phyloP scores from a whole-genome alignment of 2,797 vertebrate genomes.

The Simalia tracyae region DNA sequence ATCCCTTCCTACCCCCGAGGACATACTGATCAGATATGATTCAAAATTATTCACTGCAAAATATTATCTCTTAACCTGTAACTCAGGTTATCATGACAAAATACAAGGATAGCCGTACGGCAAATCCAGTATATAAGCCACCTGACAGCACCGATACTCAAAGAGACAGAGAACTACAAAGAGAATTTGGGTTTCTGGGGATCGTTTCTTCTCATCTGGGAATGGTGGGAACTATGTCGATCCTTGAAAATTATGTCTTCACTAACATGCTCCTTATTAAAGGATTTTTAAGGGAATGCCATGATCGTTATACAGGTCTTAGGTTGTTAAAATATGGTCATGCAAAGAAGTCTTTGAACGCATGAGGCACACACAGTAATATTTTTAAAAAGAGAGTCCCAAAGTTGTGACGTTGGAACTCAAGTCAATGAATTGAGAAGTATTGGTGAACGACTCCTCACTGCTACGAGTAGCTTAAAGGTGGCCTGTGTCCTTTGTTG shows the following conservation, averaged over 20 bases:
- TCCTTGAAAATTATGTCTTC: no score
- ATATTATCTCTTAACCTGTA: neutral
- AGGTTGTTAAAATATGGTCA: neutral
- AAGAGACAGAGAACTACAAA: neutral
- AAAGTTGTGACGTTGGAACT: neutral
- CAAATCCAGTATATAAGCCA: neutral
- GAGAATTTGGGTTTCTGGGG: no score
- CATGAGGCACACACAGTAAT: neutral
- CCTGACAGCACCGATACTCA: neutral
- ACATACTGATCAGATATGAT: constrained; percentile 17
- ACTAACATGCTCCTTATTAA: neutral
- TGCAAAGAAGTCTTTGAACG: neutral
- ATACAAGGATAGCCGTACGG: neutral
- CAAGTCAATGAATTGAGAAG: neutral
- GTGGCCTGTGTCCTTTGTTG: neutral
- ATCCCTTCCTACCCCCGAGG: constrained; percentile 37
- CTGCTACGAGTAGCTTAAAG: no score
- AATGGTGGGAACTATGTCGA: neutral
- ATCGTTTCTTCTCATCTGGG: neutral
- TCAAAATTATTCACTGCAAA: neutral
- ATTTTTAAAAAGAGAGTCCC: neutral
- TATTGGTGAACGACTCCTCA: neutral
- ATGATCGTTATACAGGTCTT: no score
- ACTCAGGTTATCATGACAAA: neutral
- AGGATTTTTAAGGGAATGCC: neutral